Evolutionary conservation across 2,797 vertebrate species (phyloP).

Genomic region (Crypturellus tataupa): DNA sequence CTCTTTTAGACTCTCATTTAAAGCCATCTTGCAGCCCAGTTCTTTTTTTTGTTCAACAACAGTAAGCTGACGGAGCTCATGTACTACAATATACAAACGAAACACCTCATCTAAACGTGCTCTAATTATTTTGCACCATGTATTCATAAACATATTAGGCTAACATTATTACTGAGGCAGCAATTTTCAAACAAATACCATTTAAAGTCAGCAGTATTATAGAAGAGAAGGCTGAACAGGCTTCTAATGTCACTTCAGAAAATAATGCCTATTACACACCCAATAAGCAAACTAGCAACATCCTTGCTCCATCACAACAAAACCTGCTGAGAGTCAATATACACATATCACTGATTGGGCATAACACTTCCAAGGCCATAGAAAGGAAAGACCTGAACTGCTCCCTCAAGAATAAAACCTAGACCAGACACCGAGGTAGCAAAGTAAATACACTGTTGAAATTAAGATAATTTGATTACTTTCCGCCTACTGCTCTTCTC

Average conservation of each 20-base stretch:
- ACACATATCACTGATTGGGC: rapidly evolving
- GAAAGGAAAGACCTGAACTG: neutral
- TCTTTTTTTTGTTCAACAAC: neutral
- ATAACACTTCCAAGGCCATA: neutral
- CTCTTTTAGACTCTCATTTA: neutral
- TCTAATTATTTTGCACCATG: neutral
- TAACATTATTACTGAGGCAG: neutral
- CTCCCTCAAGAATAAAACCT: neutral
- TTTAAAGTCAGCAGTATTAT: neutral
- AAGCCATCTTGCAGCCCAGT: neutral
- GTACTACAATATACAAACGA: neutral
- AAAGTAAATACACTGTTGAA: neutral
- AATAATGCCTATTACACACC: neutral
- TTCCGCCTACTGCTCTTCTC: neutral
- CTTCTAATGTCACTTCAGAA: neutral
- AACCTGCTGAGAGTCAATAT: neutral
- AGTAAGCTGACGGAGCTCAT: neutral
- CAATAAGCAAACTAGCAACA: neutral
- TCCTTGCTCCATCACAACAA: neutral
- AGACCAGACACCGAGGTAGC: neutral
- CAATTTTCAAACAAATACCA: neutral
- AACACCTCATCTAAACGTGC: neutral
- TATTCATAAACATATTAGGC: neutral
- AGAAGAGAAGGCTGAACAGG: neutral
- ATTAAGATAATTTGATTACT: neutral